These are phyloP conservation scores for Ischnus inquisitorius DNA, from an alignment of 2,888 invertebrate species.

Conservation along the genomic window DNA sequence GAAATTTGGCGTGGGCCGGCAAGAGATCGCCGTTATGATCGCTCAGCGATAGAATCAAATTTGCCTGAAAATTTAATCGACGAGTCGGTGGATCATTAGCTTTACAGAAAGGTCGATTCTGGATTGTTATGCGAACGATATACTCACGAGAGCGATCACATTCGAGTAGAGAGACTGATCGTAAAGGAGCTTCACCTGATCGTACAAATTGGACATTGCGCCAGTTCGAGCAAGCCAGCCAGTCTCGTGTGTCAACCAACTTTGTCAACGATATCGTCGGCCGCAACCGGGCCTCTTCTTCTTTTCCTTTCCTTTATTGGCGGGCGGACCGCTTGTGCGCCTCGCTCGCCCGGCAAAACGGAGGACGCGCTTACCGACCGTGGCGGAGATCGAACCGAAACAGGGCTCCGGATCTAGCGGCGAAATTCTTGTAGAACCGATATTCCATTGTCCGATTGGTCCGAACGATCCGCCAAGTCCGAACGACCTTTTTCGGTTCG, in stretches of 20 bases:
- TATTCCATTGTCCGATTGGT: no score
- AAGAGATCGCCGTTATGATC: constrained; percentile 89
- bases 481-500: no score
- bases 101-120: neutral
- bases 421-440: no score
- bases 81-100: neutral
- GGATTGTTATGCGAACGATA: neutral
- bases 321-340: no score
- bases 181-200: constrained; percentile 90
- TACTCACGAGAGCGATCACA: constrained; percentile 89
- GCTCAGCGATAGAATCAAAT: constrained; percentile 88
- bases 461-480: no score
- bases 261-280: neutral
- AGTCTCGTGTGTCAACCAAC: no score
- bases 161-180: constrained; percentile 91
- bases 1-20: constrained; percentile 89
- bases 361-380: neutral
- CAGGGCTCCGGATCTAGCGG: no score
- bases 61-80: constrained; percentile 86
- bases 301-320: neutral
- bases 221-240: neutral
- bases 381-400: no score
- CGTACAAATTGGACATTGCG: constrained; percentile 87
- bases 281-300: neutral
- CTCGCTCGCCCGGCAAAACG: neutral